These are phyloP conservation scores for Merluccius polli DNA, from an alignment of 2,797 vertebrate species.

Conservation along the genomic window DNA sequence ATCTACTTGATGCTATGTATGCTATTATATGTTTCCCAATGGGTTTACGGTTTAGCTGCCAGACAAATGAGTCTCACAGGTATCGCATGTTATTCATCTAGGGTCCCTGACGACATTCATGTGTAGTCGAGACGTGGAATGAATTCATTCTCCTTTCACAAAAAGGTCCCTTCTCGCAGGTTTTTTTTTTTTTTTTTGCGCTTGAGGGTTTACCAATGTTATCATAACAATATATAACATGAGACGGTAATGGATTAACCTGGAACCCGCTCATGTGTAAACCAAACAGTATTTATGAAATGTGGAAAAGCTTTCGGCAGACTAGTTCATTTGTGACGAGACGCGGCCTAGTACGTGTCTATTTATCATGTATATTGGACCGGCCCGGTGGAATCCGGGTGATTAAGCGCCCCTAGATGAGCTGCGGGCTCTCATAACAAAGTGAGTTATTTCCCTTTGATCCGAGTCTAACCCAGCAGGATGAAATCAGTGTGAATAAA, in stretches of 20 bases:
- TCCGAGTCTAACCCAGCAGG: not conserved
- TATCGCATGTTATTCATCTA: not conserved
- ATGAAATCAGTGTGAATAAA: not conserved
- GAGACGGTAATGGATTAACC: not conserved
- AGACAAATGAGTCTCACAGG: not conserved
- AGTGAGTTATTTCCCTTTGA: not conserved
- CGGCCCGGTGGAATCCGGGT: not conserved
- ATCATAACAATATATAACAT: not conserved
- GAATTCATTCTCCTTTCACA: not conserved
- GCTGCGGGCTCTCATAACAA: not conserved
- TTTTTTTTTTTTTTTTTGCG: not conserved
- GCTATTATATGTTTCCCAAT: not conserved
- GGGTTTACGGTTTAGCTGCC: not conserved
- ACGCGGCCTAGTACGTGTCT: not conserved
- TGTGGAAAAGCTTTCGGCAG: not conserved
- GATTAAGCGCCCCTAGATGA: not conserved
- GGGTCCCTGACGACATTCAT: not conserved
- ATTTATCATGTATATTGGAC: not conserved
- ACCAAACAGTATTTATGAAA: not conserved
- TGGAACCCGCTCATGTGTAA: not conserved
- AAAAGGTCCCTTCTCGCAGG: not conserved
- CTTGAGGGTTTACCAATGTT: not conserved
- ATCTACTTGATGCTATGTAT: not conserved
- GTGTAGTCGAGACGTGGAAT: not conserved
- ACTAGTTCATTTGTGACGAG: not conserved